These are phyloP conservation scores for Bambusicola thoracicus DNA, from an alignment of 2,113 vertebrate genomes.

Conservation along the genomic window DNA sequence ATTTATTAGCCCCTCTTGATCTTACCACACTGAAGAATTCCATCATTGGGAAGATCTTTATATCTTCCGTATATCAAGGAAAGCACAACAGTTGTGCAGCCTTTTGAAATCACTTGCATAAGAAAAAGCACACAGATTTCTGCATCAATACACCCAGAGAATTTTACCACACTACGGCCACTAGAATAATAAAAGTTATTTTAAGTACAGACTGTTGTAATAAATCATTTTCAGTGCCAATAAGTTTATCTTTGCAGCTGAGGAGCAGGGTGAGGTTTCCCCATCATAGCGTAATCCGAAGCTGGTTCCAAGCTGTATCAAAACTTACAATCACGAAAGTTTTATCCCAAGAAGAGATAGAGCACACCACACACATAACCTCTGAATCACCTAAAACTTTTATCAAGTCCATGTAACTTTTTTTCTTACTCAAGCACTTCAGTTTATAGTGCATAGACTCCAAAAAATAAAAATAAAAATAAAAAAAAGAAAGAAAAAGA, in stretches of 20 bases:
- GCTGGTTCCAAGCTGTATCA: not conserved
- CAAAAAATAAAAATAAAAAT: not conserved
- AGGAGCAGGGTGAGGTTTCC: not conserved
- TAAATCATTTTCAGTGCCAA: not conserved
- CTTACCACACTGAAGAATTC: not conserved
- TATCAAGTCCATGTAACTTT: not conserved
- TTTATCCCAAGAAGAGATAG: not conserved
- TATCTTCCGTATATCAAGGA: not conserved
- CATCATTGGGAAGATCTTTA: not conserved
- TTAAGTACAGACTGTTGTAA: not conserved
- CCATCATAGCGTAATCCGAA: not conserved
- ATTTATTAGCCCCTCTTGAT: not conserved
- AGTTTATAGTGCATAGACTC: not conserved
- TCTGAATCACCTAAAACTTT: not conserved
- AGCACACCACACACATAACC: fast-evolving
- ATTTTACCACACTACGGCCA: not conserved
- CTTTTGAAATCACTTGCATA: not conserved
- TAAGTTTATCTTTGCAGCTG: not conserved
- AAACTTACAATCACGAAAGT: not conserved
- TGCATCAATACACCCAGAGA: not conserved
- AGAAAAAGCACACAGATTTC: not conserved
- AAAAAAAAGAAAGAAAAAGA: not conserved
- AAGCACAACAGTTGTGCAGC: not conserved
- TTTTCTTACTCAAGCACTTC: not conserved
- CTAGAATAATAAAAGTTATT: not conserved